Percentiles rank a stretch among this genome's conserved stretches.
Conservation (phyloP, 2,888 invertebrate genomes). For the Masnerella sp. region DNA sequence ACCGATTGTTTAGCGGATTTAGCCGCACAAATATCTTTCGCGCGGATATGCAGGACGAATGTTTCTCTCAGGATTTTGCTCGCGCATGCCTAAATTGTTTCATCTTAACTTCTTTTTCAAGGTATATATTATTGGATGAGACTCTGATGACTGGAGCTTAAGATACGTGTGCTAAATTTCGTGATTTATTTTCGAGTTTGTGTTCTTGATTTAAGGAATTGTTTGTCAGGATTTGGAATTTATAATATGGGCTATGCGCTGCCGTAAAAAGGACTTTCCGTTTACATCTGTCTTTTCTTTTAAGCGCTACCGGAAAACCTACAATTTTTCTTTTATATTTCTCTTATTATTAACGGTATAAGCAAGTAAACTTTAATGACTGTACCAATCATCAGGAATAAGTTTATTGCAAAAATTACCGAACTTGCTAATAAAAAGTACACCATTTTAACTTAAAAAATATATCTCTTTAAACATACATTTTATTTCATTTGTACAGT, state of each 20-base stretch:
- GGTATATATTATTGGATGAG: conserved; percentile 54
- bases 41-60: conserved; percentile 41
- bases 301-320: background rate
- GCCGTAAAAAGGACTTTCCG: background rate
- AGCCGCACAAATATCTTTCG: conserved; percentile 48
- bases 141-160: conserved; percentile 50
- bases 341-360: too few species aligned
- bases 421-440: too few species aligned
- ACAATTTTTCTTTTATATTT: too few species aligned
- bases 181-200: conserved; percentile 38
- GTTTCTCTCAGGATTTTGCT: conserved; percentile 45
- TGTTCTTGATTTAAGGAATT: conserved; percentile 52
- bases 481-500: too few species aligned
- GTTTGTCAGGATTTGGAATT: conserved; percentile 48
- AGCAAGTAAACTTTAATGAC: too few species aligned
- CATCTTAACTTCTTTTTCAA: conserved; percentile 40
- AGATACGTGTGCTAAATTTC: conserved; percentile 47
- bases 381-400: too few species aligned
- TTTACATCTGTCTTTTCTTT: background rate
- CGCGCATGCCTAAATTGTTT: conserved; percentile 26
- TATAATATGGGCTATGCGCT: conserved; percentile 20
- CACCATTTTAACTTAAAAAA: too few species aligned
- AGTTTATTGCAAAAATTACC: too few species aligned
- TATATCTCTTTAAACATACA: too few species aligned
- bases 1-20: conserved; percentile 61